Conservation (phyloP, 2,113 vertebrate genomes). For the Myodes glareolus region DNA sequence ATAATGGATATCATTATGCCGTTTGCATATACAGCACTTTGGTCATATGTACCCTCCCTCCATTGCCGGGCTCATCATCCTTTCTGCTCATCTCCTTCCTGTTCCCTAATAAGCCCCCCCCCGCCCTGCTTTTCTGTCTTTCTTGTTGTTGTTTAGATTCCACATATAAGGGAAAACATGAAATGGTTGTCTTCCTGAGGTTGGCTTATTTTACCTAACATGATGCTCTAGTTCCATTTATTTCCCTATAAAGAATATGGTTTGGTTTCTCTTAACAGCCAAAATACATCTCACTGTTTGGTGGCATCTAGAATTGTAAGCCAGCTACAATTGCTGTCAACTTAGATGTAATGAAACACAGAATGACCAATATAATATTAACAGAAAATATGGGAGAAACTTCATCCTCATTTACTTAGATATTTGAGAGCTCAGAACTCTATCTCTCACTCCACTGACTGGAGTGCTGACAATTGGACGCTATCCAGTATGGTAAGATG, state of each 20-base stretch:
- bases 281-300: neutral
- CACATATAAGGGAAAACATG: neutral
- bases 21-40: neutral
- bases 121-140: neutral
- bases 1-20: too few relatives aligned
- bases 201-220: neutral
- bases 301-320: neutral
- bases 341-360: conserved; percentile 8
- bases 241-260: neutral
- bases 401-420: neutral
- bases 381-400: neutral
- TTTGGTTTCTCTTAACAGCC: neutral
- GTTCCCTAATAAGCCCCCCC: neutral
- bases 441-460: neutral
- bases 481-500: neutral
- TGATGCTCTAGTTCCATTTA: neutral
- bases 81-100: neutral
- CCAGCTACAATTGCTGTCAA: conserved; percentile 2
- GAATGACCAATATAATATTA: neutral
- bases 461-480: neutral
- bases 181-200: neutral
- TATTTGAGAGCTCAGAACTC: neutral
- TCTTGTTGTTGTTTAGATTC: neutral
- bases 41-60: neutral
- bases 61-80: neutral